Evolutionary conservation across 1,140 invertebrate species (phyloP).

Genomic region (Drosophila tristis): DNA sequence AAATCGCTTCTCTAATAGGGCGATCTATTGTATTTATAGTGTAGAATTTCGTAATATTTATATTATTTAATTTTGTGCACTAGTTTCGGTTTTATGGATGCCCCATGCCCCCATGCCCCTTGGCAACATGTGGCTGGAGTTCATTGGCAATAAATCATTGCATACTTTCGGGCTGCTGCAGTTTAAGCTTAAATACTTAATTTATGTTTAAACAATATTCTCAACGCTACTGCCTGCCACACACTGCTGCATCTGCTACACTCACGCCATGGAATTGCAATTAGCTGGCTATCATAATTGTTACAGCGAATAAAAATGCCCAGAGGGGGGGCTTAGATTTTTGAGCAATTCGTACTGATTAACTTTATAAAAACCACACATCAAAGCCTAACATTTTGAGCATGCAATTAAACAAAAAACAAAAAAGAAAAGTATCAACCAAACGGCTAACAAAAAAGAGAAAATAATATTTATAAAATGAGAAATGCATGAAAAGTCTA

Average conservation of each 20-base stretch:
- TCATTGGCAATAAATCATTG: conserved; percentile 25
- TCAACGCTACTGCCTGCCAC: too few relatives aligned
- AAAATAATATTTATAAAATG: conserved; percentile 35
- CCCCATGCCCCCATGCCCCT: too few relatives aligned
- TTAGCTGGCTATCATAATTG: too few relatives aligned
- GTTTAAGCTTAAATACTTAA: not conserved
- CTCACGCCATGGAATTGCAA: too few relatives aligned
- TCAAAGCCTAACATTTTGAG: conserved; percentile 52
- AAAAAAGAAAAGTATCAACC: conserved; percentile 38
- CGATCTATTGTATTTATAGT: not conserved
- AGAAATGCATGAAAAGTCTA: conserved; percentile 31
- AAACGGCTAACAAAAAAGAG: not conserved
- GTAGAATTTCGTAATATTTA: too few relatives aligned
- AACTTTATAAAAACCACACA: conserved; percentile 52
- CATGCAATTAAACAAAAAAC: conserved; percentile 39
- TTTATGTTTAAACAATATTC: conserved; percentile 1
- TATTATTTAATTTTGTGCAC: not conserved
- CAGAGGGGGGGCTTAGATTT: conserved; percentile 17
- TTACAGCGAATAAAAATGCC: not conserved
- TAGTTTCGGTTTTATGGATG: not conserved
- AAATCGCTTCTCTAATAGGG: too few relatives aligned
- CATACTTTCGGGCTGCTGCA: conserved; percentile 44
- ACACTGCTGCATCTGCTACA: too few relatives aligned
- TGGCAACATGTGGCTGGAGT: conserved; percentile 27
- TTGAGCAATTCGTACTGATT: conserved; percentile 72